Evolutionary conservation across 2,888 invertebrate species (phyloP), one percentile per base, ranked within the genome.

Genomic region (Pristionchus arcanus): DNA sequence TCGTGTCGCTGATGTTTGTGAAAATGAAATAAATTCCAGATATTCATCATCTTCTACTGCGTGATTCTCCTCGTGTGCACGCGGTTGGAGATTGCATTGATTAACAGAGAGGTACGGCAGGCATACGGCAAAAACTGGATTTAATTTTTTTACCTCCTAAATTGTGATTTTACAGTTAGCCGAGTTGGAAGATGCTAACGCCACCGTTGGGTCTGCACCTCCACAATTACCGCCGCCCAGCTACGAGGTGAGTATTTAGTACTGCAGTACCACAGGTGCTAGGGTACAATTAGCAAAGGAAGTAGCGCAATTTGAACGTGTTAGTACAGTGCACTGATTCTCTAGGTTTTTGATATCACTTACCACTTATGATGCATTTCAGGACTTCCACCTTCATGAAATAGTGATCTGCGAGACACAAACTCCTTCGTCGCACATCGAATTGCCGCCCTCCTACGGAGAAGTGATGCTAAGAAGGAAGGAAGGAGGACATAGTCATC

Each of bases 51-150:
- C 49, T 5, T 81, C 81, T 53, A 49, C 74, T 21, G 11, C 2
- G 81, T 16, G n/a, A 0, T 28, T 28, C 28, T n/a, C 16, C 81
- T 81, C 42, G 37, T 53, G 53, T 53, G 49, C n/a, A 53, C 81
- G 15, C 11, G 49, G 28, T 2, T 28, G n/a, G 81, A 81, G 49
- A 81, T 81, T n/a, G 81, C n/a, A 7, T n/a, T 53, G n/a, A 81
- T 81, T n/a, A 81, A 81, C 16, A n/a, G 53, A 16, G 81, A 49
- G 28, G 81, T 81, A 77, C 25, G 34, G 77, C 49, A 42, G 31
- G 11, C n/a, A n/a, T n/a, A n/a, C 71, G 31, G 71, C n/a, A n/a
- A n/a, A n/a, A n/a, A n/a, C n/a, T n/a, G n/a, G 49, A 42, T 11
- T 53, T 28, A 81, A 9, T 81, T n/a, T 13, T 81, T 49, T 28